phyloP scores from a whole-genome alignment of 2,888 invertebrate species.

The Allophyes oxyacanthae region DNA sequence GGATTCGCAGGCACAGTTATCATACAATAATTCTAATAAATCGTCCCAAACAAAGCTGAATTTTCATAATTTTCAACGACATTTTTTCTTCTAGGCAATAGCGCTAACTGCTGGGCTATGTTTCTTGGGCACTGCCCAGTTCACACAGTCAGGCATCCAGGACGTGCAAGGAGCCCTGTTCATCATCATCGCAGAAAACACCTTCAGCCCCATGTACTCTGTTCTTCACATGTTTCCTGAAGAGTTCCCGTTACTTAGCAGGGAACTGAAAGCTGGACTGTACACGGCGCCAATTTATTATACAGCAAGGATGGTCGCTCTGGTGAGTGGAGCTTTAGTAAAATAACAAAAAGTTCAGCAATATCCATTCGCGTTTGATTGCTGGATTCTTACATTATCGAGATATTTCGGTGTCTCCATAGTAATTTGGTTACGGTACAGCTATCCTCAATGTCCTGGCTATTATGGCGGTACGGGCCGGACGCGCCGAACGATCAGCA shows the following conservation, averaged over 20 bases:
- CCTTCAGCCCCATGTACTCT: constrained; percentile 97
- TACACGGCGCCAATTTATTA: constrained; percentile 95
- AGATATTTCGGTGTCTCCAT: no score
- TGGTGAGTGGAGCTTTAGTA: constrained; percentile 88
- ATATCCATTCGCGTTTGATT: no score
- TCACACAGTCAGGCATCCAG: constrained; percentile 95
- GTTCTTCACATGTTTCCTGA: constrained; percentile 95
- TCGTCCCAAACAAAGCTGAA: no score
- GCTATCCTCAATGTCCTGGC: no score
- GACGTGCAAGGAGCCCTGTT: constrained; percentile 96
- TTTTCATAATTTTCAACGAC: no score
- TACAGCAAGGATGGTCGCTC: constrained; percentile 92
- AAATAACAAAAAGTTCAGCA: not conserved
- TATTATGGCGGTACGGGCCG: no score
- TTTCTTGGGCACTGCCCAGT: constrained; percentile 92
- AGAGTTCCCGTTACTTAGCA: constrained; percentile 93
- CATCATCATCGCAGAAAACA: constrained; percentile 96
- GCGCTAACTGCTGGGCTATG: constrained; percentile 95
- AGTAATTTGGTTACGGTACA: no score
- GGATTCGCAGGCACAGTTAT: no score
- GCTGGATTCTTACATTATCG: no score
- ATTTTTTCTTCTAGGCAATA: constrained; percentile 83
- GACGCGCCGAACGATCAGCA: no score
- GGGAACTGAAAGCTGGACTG: constrained; percentile 95
- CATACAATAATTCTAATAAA: no score